Evolutionary conservation across 2,113 vertebrate genomes (phyloP), one percentile per base, ranked within the genome.

Genomic region (Microtus pennsylvanicus): DNA sequence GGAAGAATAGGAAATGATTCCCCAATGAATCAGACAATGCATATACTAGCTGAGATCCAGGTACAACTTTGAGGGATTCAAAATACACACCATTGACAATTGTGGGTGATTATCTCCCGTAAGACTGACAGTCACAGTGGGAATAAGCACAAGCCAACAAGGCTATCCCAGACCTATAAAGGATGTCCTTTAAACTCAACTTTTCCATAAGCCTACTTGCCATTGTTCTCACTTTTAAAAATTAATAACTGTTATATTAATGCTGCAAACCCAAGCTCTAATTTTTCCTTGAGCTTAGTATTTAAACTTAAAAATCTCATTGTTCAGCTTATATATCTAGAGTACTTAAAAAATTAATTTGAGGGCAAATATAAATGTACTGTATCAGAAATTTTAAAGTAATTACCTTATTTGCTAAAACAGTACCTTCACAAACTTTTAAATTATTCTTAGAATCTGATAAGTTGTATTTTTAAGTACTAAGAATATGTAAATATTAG

Each of bases 341-440:
- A 74, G 26, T 50, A 89, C n/a, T 95, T 75, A 77, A 92, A 90
- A 78, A 93, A 80, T 76, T 87, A 94, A 87, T 72, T 89, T 86
- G 72, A 65, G 58, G 69, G 0, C 8, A 76, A 47, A 75, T 55
- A 47, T 70, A 87, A 82, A 87, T 75, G 88, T 90, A 88, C 47
- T 74, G 10, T 67, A 28, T 77, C 55, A 88, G 24, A 72, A 65
- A 47, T 89, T 92, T 87, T 69, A 76, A 77, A 83, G 24, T 17
- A 77, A 70, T 86, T 74, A 78, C n/a, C 76, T 76, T 72, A 90
- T 90, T 26, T 76, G 38, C 92, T 80, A 12, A 94, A 94, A 69
- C 0, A 26, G 1, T 1, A 5, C 9, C 42, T 70, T 72, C 22
- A 22, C 4, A 81, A 92, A 28, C 42, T 58, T 90, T 91, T 63